These are phyloP conservation scores for Gerris buenoi DNA, from an alignment of 1,140 invertebrate species.

Conservation along the genomic window DNA sequence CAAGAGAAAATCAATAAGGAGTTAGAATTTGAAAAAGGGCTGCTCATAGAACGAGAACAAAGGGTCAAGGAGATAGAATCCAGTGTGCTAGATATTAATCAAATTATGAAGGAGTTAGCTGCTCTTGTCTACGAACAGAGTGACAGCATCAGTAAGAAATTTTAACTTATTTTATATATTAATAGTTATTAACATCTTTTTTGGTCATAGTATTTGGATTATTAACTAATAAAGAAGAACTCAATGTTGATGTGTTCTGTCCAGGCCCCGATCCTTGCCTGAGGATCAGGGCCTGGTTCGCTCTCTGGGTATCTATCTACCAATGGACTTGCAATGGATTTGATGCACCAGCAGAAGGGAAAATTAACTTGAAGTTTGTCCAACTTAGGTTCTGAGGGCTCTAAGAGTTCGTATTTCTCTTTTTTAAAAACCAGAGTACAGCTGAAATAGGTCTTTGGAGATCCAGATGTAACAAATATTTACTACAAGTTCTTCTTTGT, in stretches of 20 bases:
- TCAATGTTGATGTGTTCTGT: no score
- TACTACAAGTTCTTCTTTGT: no score
- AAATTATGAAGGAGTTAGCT: conserved; percentile 80
- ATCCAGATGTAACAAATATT: no score
- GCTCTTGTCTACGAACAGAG: conserved; percentile 66
- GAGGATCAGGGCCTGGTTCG: no score
- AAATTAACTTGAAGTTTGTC: not conserved
- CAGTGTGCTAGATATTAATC: conserved; percentile 77
- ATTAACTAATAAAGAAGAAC: no score
- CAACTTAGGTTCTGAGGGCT: not conserved
- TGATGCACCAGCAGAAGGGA: not conserved
- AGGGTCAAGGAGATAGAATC: conserved; percentile 60
- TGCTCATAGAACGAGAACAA: conserved; percentile 55
- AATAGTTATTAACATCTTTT: not conserved
- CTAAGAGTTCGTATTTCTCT: not conserved
- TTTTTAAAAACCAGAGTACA: no score
- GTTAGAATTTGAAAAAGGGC: conserved; percentile 58
- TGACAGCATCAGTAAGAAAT: conserved; percentile 55
- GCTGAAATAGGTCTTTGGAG: no score
- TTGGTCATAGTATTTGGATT: no score
- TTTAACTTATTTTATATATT: not conserved
- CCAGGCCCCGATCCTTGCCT: no score
- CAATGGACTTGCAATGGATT: not conserved
- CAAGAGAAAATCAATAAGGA: conserved; percentile 25
- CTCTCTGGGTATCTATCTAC: no score